Conservation (phyloP, 2,888 invertebrate genomes). For the Empis livida region DNA sequence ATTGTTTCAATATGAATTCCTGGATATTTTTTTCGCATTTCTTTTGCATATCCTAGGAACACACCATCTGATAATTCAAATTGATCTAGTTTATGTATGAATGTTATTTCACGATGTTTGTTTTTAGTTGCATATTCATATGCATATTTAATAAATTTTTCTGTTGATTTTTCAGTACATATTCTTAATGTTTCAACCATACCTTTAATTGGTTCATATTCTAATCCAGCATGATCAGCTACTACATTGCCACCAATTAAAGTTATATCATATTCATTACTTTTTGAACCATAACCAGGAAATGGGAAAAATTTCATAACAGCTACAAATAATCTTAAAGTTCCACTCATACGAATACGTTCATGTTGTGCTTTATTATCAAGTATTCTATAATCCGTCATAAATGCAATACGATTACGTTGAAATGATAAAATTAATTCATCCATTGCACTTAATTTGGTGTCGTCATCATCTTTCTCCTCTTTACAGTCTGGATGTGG, state of each 20-base stretch:
- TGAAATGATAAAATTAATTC: conserved; percentile 21
- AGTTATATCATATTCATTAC: conserved; percentile 18
- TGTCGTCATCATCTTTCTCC: neutral
- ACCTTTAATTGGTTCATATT: conserved; percentile 25
- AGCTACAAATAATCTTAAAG: conserved; percentile 19
- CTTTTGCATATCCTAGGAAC: conserved; percentile 14
- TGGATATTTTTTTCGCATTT: conserved; percentile 12
- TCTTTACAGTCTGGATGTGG: too few species aligned
- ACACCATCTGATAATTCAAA: conserved; percentile 21
- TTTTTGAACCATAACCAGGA: conserved; percentile 19
- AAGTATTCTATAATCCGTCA: conserved; percentile 19
- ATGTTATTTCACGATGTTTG: conserved; percentile 17
- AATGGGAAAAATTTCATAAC: conserved; percentile 19
- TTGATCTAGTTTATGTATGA: conserved; percentile 20
- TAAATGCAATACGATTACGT: conserved; percentile 19
- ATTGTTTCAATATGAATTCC: conserved; percentile 17
- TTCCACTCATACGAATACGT: conserved; percentile 16
- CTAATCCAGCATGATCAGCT: conserved; percentile 23
- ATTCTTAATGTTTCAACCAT: conserved; percentile 25
- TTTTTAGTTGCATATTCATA: conserved; percentile 15
- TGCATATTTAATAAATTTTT: conserved; percentile 18
- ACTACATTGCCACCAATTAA: conserved; percentile 23
- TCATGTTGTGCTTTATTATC: conserved; percentile 16
- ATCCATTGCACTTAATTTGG: neutral
- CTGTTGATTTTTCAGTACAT: conserved; percentile 7